Evolutionary conservation across 2,888 invertebrate genomes (phyloP).

Genomic region (Tuberolachnus salignus): DNA sequence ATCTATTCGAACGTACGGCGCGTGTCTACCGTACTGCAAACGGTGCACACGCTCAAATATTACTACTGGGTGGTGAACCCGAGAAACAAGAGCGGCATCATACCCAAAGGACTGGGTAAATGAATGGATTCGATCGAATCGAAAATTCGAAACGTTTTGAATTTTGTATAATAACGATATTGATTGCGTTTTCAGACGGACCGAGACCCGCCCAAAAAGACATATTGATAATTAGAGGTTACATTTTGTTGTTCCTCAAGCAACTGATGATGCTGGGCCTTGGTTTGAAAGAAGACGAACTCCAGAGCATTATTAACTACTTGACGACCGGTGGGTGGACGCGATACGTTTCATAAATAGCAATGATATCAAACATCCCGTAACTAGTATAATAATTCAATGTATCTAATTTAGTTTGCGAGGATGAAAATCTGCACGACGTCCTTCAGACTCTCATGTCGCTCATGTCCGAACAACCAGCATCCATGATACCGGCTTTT

Average conservation of each 20-base stretch:
- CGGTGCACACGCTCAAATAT: conserved; percentile 97
- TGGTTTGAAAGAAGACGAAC: conserved; percentile 97
- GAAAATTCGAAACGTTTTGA: too few relatives aligned
- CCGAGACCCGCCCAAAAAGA: conserved; percentile 93
- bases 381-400: background rate
- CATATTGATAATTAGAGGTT: conserved; percentile 90
- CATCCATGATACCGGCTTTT: conserved; percentile 98
- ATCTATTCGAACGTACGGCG: conserved; percentile 95
- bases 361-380: background rate
- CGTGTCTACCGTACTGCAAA: conserved; percentile 96
- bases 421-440: conserved; percentile 97
- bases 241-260: conserved; percentile 92
- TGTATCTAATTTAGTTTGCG: conserved; percentile 63
- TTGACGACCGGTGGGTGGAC: conserved; percentile 73
- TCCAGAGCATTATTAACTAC: conserved; percentile 97
- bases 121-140: background rate
- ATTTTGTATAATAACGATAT: too few relatives aligned
- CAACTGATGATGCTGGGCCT: conserved; percentile 96
- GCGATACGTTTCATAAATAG: background rate
- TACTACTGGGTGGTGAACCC: conserved; percentile 99
- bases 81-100: conserved; percentile 90
- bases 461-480: conserved; percentile 97
- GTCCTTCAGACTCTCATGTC: conserved; percentile 96
- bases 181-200: conserved; percentile 74
- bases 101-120: conserved; percentile 91